Evolutionary conservation across 1,140 invertebrate genomes (phyloP).

Genomic region (Helicoverpa armigera): DNA sequence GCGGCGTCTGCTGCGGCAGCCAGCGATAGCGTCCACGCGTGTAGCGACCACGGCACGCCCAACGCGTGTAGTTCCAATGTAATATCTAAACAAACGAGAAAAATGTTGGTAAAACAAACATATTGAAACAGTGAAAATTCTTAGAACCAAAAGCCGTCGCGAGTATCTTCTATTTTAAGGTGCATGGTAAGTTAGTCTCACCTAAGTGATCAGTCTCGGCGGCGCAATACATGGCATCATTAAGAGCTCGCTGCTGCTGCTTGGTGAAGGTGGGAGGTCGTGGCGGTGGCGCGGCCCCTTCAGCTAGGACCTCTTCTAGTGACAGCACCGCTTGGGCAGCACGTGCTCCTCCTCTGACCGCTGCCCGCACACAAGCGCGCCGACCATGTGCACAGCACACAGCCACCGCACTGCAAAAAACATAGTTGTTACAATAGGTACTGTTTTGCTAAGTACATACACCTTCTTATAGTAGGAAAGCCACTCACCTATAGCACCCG

Average conservation of each 20-base stretch:
- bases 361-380: constrained; percentile 91
- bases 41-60: constrained; percentile 95
- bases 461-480: background rate
- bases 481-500: constrained; percentile 90
- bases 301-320: constrained; percentile 96
- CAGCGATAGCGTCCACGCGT: constrained; percentile 97
- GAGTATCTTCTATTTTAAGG: no score
- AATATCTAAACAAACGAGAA: constrained; percentile 88
- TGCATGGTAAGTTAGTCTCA: constrained; percentile 63
- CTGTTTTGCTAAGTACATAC: no score
- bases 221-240: constrained; percentile 97
- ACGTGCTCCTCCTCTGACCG: constrained; percentile 92
- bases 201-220: constrained; percentile 96
- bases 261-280: constrained; percentile 90
- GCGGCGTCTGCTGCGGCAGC: constrained; percentile 94
- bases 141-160: background rate
- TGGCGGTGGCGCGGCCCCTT: constrained; percentile 88
- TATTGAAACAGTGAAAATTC: background rate
- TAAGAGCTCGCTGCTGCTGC: constrained; percentile 93
- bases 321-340: constrained; percentile 92
- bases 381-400: constrained; percentile 95
- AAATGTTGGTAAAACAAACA: no score
- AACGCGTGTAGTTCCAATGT: constrained; percentile 94
- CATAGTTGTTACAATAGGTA: background rate
- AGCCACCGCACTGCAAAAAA: constrained; percentile 90